Conservation (phyloP, 1,140 invertebrate species). For the Chelonus insularis region DNA sequence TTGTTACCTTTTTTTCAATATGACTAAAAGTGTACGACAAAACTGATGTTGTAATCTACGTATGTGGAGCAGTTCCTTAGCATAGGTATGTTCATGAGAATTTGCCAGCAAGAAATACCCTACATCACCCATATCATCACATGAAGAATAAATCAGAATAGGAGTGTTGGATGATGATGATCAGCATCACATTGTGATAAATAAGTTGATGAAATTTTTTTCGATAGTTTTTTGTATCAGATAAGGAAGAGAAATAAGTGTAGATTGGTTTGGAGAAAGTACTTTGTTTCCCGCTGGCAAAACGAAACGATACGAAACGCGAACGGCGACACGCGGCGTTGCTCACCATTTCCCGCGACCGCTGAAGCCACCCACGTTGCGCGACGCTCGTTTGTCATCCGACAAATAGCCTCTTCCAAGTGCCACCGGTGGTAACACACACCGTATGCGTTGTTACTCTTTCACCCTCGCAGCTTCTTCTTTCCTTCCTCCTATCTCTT, state of each 20-base stretch:
- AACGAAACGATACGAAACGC: conserved; percentile 50
- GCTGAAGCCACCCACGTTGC: conserved; percentile 58
- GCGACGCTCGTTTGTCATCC: conserved; percentile 60
- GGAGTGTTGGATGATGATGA: no score
- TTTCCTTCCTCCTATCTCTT: conserved; percentile 23
- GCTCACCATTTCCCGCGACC: conserved; percentile 58
- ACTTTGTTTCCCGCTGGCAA: conserved; percentile 29
- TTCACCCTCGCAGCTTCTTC: background rate
- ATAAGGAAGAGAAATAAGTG: background rate
- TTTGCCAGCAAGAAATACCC: no score
- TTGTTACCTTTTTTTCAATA: no score
- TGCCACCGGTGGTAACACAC: conserved; percentile 25
- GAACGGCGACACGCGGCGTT: conserved; percentile 55
- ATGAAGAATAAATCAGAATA: no score
- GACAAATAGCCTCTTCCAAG: conserved; percentile 53
- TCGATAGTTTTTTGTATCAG: no score
- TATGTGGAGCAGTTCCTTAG: no score
- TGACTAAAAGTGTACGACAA: no score
- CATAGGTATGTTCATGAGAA: no score
- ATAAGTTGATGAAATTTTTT: no score
- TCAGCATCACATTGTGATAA: no score
- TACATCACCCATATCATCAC: no score
- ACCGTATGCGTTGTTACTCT: conserved; percentile 15
- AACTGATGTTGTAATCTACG: no score
- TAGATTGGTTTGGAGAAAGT: conserved; percentile 3